Conservation (phyloP, 2,113 vertebrate genomes). For the Ancistrus triradiatus region DNA sequence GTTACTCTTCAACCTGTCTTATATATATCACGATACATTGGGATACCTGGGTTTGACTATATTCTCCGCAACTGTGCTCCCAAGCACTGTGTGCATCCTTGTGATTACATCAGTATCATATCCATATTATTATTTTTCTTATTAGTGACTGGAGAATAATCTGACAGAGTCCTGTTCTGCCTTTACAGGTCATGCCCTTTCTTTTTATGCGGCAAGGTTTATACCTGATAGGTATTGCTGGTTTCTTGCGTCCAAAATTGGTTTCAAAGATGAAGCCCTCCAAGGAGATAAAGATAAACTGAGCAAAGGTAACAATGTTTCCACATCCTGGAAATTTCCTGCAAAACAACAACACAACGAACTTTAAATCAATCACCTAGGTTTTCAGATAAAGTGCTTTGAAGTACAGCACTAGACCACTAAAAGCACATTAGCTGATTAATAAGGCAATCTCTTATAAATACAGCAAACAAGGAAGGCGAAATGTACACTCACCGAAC, state of each 20-base stretch:
- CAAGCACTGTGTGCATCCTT: too few relatives aligned
- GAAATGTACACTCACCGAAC: conserved; percentile 61
- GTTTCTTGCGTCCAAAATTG: conserved; percentile 82
- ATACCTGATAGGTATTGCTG: conserved; percentile 86
- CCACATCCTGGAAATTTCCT: conserved; percentile 93
- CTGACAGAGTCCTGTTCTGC: too few relatives aligned
- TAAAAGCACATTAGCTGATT: too few relatives aligned
- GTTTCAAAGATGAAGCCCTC: conserved; percentile 92
- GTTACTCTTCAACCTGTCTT: too few relatives aligned
- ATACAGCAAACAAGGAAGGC: background rate
- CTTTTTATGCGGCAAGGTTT: background rate
- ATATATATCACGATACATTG: too few relatives aligned
- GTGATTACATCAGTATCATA: too few relatives aligned
- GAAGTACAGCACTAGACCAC: too few relatives aligned
- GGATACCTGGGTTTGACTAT: too few relatives aligned
- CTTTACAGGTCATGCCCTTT: background rate
- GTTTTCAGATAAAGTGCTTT: too few relatives aligned
- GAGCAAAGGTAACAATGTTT: conserved; percentile 92
- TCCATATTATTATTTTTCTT: too few relatives aligned
- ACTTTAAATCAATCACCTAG: background rate
- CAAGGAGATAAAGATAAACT: conserved; percentile 88
- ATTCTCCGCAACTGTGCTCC: too few relatives aligned
- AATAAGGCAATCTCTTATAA: background rate
- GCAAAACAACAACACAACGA: conserved; percentile 4
- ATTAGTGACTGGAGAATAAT: too few relatives aligned